phyloP scores from a whole-genome alignment of 2,113 vertebrate genomes.

The Bucco capensis region DNA sequence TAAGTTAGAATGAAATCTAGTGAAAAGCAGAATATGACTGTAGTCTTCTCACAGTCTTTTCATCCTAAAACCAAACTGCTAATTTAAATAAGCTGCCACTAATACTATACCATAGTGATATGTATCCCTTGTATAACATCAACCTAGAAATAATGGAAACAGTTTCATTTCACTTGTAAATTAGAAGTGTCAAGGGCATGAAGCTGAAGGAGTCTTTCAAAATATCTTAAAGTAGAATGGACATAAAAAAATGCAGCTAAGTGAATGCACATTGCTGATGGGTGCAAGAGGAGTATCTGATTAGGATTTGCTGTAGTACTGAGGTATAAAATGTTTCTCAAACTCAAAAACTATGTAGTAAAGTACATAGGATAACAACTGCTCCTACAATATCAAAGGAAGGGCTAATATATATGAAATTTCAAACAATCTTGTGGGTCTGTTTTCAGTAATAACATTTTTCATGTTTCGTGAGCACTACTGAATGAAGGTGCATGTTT shows the following conservation, averaged over 20 bases:
- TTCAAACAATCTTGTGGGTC: neutral
- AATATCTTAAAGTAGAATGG: neutral
- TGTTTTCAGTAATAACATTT: neutral
- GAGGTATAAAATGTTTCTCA: neutral
- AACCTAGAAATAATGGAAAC: neutral
- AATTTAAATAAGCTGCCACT: neutral
- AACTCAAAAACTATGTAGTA: neutral
- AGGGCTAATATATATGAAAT: neutral
- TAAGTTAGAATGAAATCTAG: neutral
- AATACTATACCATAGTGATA: neutral
- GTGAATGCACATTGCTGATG: neutral
- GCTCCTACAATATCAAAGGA: neutral
- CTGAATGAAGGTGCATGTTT: neutral
- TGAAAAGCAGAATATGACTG: neutral
- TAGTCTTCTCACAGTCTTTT: neutral
- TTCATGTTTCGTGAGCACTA: neutral
- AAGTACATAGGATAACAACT: neutral
- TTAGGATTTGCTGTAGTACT: neutral
- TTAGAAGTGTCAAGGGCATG: neutral
- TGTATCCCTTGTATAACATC: neutral
- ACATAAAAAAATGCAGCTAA: neutral
- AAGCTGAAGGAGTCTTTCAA: neutral
- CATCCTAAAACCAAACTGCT: neutral
- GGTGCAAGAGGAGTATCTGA: neutral
- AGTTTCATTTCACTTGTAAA: neutral